Evolutionary conservation across 2,113 vertebrate genomes (phyloP), one percentile per base, ranked within the genome.

Genomic region (Lophotis ruficrista): DNA sequence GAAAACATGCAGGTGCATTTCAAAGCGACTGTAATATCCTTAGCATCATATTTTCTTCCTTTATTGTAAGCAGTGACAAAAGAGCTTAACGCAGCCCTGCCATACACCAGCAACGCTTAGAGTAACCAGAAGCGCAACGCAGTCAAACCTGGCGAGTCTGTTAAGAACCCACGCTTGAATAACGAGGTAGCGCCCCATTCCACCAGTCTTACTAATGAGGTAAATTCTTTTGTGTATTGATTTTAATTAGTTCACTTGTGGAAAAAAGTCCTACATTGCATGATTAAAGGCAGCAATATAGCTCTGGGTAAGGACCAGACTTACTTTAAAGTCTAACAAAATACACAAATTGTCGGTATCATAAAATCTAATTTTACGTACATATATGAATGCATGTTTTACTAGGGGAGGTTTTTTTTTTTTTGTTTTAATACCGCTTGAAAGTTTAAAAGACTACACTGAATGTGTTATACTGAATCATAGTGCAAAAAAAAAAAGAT

Each of bases 351-450:
- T 92, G 83, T 83, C 93, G 93, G 90, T 43, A 77, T 83, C 82
- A 80, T 90, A 96, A 97, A 97, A 95, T 89, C 84, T 96, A 93
- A 95, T 94, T 94, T 93, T 91, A 95, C 87, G 58, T 94, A 85
- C 47, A 20, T 68, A 28, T 60, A 94, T 12, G 33, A 79, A 83
- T 9, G 6, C 28, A 58, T 45, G 4, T 53, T 87, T 93, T 83
- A 85, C 20, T 65, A 72, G 7, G 10, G 20, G 22, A 50, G 23
- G 57, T 81, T 83, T 68, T 31, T 51, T 17, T 57, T 27, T 33
- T 18, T 54, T 61, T 61, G 13, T 73, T 68, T 87, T 68, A 7
- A 41, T 85, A 89, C 41, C 72, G 28, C 15, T 76, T 76, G 38
- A 65, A 93, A 72, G 31, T 65, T 93, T 61, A 68, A 76, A 82